Evolutionary conservation across 2,888 invertebrate genomes (phyloP).

Genomic region (Pachymerium ferrugineum): DNA sequence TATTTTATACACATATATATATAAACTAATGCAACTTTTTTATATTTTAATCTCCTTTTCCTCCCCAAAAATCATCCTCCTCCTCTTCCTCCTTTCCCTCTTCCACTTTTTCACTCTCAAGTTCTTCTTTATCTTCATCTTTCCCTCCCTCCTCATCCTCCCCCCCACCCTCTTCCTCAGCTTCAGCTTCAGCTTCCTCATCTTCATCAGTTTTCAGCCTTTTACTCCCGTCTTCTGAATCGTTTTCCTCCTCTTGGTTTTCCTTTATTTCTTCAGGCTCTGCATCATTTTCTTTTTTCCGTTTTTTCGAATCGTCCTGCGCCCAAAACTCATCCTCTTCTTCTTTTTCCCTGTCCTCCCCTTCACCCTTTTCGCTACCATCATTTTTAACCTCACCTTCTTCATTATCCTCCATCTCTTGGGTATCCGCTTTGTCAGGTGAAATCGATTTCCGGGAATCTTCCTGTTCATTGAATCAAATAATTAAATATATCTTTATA

Average conservation of each 20-base stretch:
- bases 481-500: not conserved
- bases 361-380: slow-evolving; percentile 38
- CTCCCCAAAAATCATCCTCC: slow-evolving; percentile 36
- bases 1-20: no score
- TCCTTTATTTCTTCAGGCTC: slow-evolving; percentile 39
- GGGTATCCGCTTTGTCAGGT: slow-evolving; percentile 17
- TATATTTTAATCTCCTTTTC: not conserved
- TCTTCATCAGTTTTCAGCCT: slow-evolving; percentile 36
- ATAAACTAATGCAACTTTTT: no score
- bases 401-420: slow-evolving; percentile 41
- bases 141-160: not conserved
- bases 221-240: slow-evolving; percentile 38
- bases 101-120: slow-evolving; percentile 36
- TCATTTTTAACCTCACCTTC: slow-evolving; percentile 40
- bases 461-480: slow-evolving; percentile 25
- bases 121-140: not conserved
- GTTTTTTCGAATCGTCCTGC: slow-evolving; percentile 26
- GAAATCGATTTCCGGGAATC: slow-evolving; percentile 13
- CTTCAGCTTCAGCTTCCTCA: not conserved
- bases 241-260: slow-evolving; percentile 35
- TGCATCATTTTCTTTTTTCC: slow-evolving; percentile 33
- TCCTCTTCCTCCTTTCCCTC: slow-evolving; percentile 40
- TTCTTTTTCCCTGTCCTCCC: slow-evolving; percentile 39
- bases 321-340: slow-evolving; percentile 23
- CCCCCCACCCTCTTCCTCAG: not conserved